Evolutionary conservation across 1,140 invertebrate species (phyloP), one percentile per base, ranked within the genome.

Genomic region (Lordiphosa mommai): DNA sequence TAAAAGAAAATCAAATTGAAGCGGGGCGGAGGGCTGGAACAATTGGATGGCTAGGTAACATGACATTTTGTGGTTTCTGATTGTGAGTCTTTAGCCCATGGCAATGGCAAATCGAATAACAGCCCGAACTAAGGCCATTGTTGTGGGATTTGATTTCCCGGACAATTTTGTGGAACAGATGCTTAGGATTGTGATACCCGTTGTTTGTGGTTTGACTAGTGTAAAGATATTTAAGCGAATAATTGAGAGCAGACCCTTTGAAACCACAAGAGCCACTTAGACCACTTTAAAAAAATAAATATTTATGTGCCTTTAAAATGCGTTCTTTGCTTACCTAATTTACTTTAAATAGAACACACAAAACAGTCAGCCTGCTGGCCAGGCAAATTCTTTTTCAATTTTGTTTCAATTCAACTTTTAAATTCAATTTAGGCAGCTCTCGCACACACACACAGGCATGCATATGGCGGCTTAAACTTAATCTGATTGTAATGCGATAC

Each of bases 401-500:
- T 67, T 76, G 36, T 80, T 82, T 71, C 71, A 63, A 82, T 82
- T 70, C 70, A 71, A 60, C 46, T 67, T 63, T 82, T 71, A 82
- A 82, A 80, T 76, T 80, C 74, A 80, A 82, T 80, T 80, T 80
- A 70, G 57, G 46, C 59, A 4, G 36, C 41, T 13, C 46, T 27
- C 44, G 14, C 17, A 49, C 20, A 32, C 20, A 34, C 7, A 46
- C 29, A 38, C 10, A 23, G 8, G 27, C 47, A 41, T 64, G 57
- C 72, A 74, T 57, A 46, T 55, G 76, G 53, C 50, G 72, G 76
- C 76, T 68, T 82, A 68, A 84, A 84, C 66, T 84, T 82, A 82
- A 82, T 82, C 76, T 76, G 76, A 82, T 82, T 82, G 76, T 82
- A 82, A 82, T 82, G 49, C 77, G 76, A 82, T 82, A 82, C 76